Percentiles rank a stretch among this genome's conserved stretches.
Conservation (phyloP, 1,140 invertebrate genomes). For the Homarus americanus region DNA sequence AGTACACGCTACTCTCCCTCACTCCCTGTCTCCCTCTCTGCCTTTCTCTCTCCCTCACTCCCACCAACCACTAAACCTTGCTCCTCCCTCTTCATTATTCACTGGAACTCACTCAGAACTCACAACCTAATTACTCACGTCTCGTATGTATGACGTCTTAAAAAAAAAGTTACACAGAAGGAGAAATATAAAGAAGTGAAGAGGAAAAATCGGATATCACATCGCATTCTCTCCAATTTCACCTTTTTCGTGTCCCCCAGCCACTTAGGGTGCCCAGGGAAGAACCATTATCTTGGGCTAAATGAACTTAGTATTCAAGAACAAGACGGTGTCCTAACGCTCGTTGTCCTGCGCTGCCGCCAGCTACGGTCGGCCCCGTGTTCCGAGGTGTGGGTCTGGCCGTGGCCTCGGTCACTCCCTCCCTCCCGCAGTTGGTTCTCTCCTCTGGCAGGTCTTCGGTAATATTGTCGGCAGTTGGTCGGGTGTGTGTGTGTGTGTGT, state of each 20-base stretch:
- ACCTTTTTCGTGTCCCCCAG: slow-evolving; percentile 5
- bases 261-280: slow-evolving; percentile 54
- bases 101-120: not conserved
- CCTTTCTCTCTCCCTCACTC: too few relatives aligned
- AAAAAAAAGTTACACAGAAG: not conserved
- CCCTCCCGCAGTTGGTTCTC: too few relatives aligned
- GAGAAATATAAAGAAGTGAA: not conserved
- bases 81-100: too few relatives aligned
- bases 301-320: slow-evolving; percentile 71
- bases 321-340: slow-evolving; percentile 64
- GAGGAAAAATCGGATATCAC: slow-evolving; percentile 25
- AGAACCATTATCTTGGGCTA: slow-evolving; percentile 59
- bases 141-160: too few relatives aligned
- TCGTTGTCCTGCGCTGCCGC: slow-evolving; percentile 26
- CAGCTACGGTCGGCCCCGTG: slow-evolving; percentile 19
- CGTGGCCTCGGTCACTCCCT: not conserved
- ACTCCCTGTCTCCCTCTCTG: too few relatives aligned
- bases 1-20: too few relatives aligned
- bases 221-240: slow-evolving; percentile 36
- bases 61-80: too few relatives aligned
- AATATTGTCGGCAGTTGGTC: too few relatives aligned
- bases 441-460: too few relatives aligned
- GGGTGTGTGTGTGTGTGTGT: too few relatives aligned
- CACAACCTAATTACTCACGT: too few relatives aligned
- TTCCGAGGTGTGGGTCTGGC: slow-evolving; percentile 29